These are phyloP conservation scores for Nothura maculosa DNA, from an alignment of 2,797 vertebrate genomes.

Conservation along the genomic window DNA sequence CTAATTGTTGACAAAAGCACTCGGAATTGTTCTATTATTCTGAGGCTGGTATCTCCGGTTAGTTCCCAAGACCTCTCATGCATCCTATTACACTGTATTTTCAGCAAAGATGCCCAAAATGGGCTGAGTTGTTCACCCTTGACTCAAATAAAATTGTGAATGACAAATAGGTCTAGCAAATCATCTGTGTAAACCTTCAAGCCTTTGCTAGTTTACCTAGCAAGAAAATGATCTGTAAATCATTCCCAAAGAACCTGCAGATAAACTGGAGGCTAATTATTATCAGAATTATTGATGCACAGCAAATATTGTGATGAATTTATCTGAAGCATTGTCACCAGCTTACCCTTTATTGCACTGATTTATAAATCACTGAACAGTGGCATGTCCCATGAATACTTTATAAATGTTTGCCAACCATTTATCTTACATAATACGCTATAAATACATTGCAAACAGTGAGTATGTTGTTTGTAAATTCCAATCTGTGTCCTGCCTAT, in stretches of 20 bases:
- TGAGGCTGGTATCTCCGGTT: neutral
- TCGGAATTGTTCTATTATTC: neutral
- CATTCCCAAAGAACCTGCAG: conserved; percentile 39
- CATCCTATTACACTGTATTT: fast-evolving
- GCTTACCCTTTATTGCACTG: conserved; percentile 31
- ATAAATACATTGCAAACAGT: conserved; percentile 67
- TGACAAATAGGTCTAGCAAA: neutral
- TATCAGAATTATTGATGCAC: conserved; percentile 67
- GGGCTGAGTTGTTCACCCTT: neutral
- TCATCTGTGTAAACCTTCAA: neutral
- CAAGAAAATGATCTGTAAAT: conserved; percentile 33
- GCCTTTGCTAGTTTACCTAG: neutral
- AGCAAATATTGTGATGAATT: conserved; percentile 74
- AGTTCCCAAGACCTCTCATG: neutral
- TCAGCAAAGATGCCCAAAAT: neutral
- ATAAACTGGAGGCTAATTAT: conserved; percentile 74
- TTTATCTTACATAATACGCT: conserved; percentile 69
- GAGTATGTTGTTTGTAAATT: conserved; percentile 33
- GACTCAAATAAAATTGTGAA: neutral
- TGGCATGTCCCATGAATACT: conserved; percentile 66
- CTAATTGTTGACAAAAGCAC: neutral
- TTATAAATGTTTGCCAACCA: conserved; percentile 77
- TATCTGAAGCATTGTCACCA: conserved; percentile 59
- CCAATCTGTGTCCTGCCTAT: neutral
- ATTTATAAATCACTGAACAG: conserved; percentile 72